phyloP scores from a whole-genome alignment of 2,888 invertebrate species.

The Mesorhabditis sp. region DNA sequence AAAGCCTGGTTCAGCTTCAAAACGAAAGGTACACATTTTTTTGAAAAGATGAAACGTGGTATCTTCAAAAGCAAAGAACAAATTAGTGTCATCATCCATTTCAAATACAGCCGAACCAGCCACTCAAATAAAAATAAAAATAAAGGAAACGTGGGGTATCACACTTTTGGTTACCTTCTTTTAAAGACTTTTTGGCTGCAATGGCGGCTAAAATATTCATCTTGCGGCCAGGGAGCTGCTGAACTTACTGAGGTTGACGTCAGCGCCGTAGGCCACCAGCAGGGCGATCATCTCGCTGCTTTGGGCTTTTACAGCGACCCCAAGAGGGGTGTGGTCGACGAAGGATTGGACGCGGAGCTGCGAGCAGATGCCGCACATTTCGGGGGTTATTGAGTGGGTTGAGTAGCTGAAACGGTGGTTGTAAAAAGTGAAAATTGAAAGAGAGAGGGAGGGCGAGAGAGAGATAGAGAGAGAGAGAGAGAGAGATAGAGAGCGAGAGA shows the following conservation, averaged over 20 bases:
- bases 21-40: too few relatives aligned
- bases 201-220: too few relatives aligned
- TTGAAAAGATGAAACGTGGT: too few relatives aligned
- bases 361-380: conserved; percentile 62
- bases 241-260: conserved; percentile 59
- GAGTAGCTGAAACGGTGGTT: conserved; percentile 8
- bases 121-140: too few relatives aligned
- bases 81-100: too few relatives aligned
- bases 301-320: conserved; percentile 65
- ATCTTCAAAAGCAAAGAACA: too few relatives aligned
- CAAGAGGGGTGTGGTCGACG: conserved; percentile 64
- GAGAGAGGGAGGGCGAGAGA: background rate
- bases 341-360: conserved; percentile 61
- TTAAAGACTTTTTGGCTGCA: too few relatives aligned
- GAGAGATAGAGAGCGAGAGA: background rate
- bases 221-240: too few relatives aligned
- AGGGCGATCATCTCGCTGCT: conserved; percentile 64
- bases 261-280: conserved; percentile 65
- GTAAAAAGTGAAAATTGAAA: background rate
- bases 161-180: too few relatives aligned
- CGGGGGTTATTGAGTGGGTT: conserved; percentile 50
- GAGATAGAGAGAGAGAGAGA: background rate
- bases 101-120: too few relatives aligned
- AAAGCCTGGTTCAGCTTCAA: too few relatives aligned
- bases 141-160: too few relatives aligned